Conservation (phyloP, 2,888 invertebrate genomes). For the Esperia sulphurella region DNA sequence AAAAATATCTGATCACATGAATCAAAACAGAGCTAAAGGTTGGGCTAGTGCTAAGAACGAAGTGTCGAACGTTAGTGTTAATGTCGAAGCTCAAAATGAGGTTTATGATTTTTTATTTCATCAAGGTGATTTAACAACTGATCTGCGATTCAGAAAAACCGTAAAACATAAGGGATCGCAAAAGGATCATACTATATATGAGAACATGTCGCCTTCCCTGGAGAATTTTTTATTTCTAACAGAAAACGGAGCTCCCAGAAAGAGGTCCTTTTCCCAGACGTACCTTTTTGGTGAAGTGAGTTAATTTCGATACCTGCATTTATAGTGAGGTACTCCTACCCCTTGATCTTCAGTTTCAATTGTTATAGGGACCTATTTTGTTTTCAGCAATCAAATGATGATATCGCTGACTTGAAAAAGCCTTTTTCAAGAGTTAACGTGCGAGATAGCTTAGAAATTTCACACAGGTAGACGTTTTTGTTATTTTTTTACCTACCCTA, state of each 20-base stretch:
- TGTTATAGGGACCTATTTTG: conserved; percentile 18
- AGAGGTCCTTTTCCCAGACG: conserved; percentile 17
- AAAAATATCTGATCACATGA: conserved; percentile 27
- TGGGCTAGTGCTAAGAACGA: conserved; percentile 5
- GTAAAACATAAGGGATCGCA: conserved; percentile 25
- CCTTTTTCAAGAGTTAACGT: conserved; percentile 36
- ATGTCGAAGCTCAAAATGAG: conserved; percentile 52
- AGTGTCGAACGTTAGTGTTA: conserved; percentile 46
- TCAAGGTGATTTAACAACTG: conserved; percentile 35
- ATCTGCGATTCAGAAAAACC: conserved; percentile 39
- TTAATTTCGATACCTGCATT: conserved; percentile 6
- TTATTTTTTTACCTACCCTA: conserved; percentile 22
- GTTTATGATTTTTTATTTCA: conserved; percentile 46
- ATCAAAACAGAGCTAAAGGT: conserved; percentile 5
- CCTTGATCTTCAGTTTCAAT: conserved; percentile 1
- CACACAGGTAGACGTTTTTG: conserved; percentile 47
- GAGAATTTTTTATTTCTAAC: conserved; percentile 27
- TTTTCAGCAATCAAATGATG: conserved; percentile 40
- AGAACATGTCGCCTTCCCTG: conserved; percentile 16
- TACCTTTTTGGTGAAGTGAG: conserved; percentile 15
- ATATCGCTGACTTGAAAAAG: conserved; percentile 2
- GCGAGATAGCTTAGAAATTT: conserved; percentile 61
- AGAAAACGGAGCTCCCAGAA: conserved; percentile 12
- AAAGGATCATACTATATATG: conserved; percentile 8
- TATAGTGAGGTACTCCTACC: conserved; percentile 1